Percentiles rank a stretch among this genome's conserved stretches.
Evolutionary conservation across 2,797 vertebrate genomes (phyloP).

Genomic region (Syngnathus rostellatus): DNA sequence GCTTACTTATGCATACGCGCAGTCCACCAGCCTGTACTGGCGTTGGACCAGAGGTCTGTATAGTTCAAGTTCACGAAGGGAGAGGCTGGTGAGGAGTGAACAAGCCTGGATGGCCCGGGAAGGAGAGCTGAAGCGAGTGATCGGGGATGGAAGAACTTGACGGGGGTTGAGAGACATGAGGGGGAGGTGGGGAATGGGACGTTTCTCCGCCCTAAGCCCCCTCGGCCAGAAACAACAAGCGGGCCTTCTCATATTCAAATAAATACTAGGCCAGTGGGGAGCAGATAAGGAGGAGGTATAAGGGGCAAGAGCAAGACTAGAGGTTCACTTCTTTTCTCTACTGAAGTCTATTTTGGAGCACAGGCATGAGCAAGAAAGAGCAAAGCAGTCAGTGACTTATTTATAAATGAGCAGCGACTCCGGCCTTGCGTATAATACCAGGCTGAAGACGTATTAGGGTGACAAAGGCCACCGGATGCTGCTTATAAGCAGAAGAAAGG

Average conservation of each 20-base stretch:
- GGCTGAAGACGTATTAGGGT: conserved; percentile 59
- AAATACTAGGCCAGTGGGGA: conserved; percentile 61
- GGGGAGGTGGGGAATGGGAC: conserved; percentile 15
- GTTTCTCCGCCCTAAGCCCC: conserved; percentile 36
- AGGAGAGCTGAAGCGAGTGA: conserved; percentile 34
- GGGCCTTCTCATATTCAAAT: conserved; percentile 69
- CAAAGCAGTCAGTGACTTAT: conserved; percentile 62
- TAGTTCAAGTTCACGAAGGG: conserved; percentile 53
- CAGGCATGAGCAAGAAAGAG: conserved; percentile 30
- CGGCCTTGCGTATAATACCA: conserved; percentile 52
- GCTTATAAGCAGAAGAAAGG: conserved; percentile 49
- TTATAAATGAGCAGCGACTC: conserved; percentile 49
- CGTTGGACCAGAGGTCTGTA: conserved; percentile 22
- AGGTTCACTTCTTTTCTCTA: conserved; percentile 45
- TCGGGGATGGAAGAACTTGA: conserved; percentile 30
- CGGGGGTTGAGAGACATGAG: conserved; percentile 19
- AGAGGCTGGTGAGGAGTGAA: conserved; percentile 34
- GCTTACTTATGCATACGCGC: conserved; percentile 26
- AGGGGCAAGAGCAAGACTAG: conserved; percentile 21
- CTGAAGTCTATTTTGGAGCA: conserved; percentile 50
- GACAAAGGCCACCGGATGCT: conserved; percentile 48
- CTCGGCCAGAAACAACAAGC: conserved; percentile 69
- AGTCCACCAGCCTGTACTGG: conserved; percentile 26
- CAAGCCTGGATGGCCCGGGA: conserved; percentile 28
- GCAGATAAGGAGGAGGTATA: conserved; percentile 48